These are phyloP conservation scores for Montipora cactus DNA, from an alignment of 64 coral and sea anemone genomes.

Conservation along the genomic window DNA sequence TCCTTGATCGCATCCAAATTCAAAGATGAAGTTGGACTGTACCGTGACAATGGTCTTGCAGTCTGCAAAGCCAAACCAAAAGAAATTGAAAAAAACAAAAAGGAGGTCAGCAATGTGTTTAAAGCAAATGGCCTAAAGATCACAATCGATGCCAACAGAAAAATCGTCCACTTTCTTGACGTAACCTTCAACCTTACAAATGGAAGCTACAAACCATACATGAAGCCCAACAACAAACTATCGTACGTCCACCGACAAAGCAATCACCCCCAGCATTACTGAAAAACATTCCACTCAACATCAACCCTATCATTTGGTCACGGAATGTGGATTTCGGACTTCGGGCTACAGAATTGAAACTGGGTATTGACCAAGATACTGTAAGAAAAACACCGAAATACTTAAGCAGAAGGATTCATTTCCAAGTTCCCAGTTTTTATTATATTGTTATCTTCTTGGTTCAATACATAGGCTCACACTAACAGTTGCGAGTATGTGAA, in stretches of 20 bases:
- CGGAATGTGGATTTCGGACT: too few species aligned
- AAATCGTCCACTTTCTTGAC: not conserved
- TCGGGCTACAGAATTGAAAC: too few species aligned
- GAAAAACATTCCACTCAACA: slow-evolving; percentile 8
- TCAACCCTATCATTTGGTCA: not conserved
- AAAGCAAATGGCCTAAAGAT: slow-evolving; percentile 19
- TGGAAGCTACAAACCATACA: slow-evolving; percentile 51
- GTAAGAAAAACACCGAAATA: too few species aligned
- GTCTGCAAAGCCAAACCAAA: not conserved
- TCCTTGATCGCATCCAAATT: too few species aligned
- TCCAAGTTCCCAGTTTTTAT: not conserved
- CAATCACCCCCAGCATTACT: slow-evolving; percentile 54
- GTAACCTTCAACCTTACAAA: slow-evolving; percentile 35
- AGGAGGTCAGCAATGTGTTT: slow-evolving; percentile 49
- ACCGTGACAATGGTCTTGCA: slow-evolving; percentile 17
- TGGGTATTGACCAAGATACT: too few species aligned
- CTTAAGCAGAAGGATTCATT: not conserved
- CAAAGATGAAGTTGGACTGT: not conserved
- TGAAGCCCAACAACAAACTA: not conserved
- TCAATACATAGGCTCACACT: slow-evolving; percentile 24
- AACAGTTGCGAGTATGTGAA: slow-evolving; percentile 35
- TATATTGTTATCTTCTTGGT: not conserved
- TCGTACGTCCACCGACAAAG: slow-evolving; percentile 46
- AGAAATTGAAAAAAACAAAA: slow-evolving; percentile 56
- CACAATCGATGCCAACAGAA: not conserved